These are phyloP conservation scores for Agrochola lota DNA, from an alignment of 2,888 invertebrate genomes.

Conservation along the genomic window DNA sequence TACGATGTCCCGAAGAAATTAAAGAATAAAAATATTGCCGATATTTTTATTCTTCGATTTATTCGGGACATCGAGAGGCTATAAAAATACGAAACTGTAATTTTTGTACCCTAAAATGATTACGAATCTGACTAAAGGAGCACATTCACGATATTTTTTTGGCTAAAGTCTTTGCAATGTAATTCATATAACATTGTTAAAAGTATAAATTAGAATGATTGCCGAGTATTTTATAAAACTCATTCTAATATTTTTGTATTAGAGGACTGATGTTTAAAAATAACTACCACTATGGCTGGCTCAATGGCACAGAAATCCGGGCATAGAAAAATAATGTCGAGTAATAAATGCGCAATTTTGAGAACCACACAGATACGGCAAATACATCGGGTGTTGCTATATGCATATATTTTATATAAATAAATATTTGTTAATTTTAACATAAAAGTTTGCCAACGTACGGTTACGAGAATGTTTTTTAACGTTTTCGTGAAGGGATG, in stretches of 20 bases:
- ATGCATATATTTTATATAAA: conserved; percentile 11
- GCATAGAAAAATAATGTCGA: not conserved
- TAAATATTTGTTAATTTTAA: conserved; percentile 50
- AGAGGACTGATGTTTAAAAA: not conserved
- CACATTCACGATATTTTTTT: no score
- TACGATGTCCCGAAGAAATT: no score
- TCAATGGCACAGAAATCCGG: not conserved
- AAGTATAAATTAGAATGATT: no score
- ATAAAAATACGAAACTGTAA: not conserved
- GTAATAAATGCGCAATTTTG: conserved; percentile 11
- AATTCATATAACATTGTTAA: no score
- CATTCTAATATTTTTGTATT: no score
- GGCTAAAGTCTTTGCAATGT: no score
- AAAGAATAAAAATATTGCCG: no score
- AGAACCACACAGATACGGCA: conserved; percentile 1
- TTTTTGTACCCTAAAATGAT: not conserved
- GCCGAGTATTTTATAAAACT: no score
- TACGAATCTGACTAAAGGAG: not conserved
- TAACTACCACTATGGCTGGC: not conserved
- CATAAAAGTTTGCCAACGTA: conserved; percentile 35
- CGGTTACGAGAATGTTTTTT: conserved; percentile 26
- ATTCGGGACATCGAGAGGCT: no score
- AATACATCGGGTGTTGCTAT: conserved; percentile 22
- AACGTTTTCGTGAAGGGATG: conserved; percentile 33
- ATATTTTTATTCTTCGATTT: no score